Percentiles rank a stretch among this genome's conserved stretches.
phyloP scores from a whole-genome alignment of 2,888 invertebrate species.

The Trachelus tabidus region DNA sequence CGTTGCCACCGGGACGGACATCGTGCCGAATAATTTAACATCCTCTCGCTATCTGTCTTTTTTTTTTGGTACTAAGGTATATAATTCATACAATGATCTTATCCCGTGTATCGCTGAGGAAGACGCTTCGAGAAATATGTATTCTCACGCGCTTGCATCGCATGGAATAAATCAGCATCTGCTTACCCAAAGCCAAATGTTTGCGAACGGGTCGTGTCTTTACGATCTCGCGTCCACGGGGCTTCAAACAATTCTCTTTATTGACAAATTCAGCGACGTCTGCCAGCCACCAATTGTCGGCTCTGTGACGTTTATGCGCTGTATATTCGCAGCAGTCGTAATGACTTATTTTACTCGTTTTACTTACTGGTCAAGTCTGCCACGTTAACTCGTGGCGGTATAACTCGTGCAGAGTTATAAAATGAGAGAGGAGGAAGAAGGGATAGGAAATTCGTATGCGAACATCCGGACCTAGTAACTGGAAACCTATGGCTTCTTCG shows the following conservation, averaged over 20 bases:
- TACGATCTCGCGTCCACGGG: not conserved
- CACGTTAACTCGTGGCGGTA: not conserved
- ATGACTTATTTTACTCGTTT: not conserved
- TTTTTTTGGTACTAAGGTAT: not conserved
- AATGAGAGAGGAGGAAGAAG: not conserved
- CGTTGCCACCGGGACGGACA: not conserved
- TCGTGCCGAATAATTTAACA: not conserved
- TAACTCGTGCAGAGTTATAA: not conserved
- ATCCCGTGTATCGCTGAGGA: not conserved
- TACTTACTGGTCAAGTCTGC: not conserved
- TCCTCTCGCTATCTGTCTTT: not conserved
- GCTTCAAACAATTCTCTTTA: not conserved
- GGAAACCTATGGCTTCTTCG: not conserved
- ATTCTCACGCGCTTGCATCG: not conserved
- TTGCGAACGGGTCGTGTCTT: not conserved
- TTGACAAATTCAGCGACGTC: conserved; percentile 1
- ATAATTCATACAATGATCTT: not conserved
- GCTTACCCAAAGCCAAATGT: not conserved
- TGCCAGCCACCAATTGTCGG: conserved; percentile 3
- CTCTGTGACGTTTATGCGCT: conserved; percentile 3
- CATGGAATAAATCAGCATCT: not conserved
- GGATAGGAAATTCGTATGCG: not conserved
- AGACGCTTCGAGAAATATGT: not conserved
- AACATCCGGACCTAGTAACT: not conserved
- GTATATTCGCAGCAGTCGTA: not conserved